These are phyloP conservation scores for Diphyllodes magnificus DNA, from an alignment of 2,113 vertebrate species.

Conservation along the genomic window DNA sequence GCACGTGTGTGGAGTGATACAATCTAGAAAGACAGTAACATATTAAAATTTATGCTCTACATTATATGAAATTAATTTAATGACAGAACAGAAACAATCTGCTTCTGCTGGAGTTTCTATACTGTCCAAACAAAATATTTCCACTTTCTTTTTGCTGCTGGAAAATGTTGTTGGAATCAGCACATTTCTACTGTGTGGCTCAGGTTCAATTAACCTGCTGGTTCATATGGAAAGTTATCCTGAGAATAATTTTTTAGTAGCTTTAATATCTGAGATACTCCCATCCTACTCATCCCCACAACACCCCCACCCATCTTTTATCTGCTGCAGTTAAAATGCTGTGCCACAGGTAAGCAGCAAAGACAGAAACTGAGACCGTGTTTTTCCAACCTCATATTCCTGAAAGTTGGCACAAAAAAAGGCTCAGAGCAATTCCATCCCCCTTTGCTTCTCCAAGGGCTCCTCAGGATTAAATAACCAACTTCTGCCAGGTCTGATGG, in stretches of 20 bases:
- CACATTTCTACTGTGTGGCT: constrained; percentile 21
- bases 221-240: neutral
- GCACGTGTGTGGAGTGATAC: accelerated
- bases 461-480: neutral
- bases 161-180: constrained; percentile 20
- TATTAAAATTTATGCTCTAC: neutral
- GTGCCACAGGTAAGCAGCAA: neutral
- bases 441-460: neutral
- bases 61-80: neutral
- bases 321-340: neutral
- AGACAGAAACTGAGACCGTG: neutral
- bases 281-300: neutral
- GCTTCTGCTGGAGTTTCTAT: neutral
- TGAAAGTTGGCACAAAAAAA: neutral
- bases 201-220: neutral
- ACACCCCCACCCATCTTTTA: neutral
- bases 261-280: neutral
- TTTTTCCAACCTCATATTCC: neutral
- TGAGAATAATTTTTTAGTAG: neutral
- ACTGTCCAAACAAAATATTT: constrained; percentile 26
- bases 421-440: neutral
- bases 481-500: neutral
- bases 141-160: neutral
- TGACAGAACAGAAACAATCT: neutral
- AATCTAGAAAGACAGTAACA: neutral